Evolutionary conservation across 2,888 invertebrate genomes (phyloP).

Genomic region (Cyaniris semiargus): DNA sequence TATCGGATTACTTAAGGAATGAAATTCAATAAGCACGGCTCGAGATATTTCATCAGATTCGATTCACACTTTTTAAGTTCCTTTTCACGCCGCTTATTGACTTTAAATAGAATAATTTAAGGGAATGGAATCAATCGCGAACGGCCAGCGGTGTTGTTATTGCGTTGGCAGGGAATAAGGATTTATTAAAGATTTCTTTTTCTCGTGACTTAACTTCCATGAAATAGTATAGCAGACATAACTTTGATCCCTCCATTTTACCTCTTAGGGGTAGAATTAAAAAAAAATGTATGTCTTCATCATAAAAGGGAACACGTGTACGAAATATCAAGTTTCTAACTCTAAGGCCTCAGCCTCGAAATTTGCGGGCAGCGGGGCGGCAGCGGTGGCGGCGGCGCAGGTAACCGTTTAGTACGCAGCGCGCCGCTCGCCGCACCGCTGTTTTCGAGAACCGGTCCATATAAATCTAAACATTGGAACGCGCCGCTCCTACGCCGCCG

Average conservation of each 20-base stretch:
- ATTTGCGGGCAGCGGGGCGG: too few relatives aligned
- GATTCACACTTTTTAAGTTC: slow-evolving; percentile 29
- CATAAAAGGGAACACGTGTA: background rate
- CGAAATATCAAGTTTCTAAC: too few relatives aligned
- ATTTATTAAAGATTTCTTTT: background rate
- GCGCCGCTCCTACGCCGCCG: too few relatives aligned
- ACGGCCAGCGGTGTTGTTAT: background rate
- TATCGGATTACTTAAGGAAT: slow-evolving; percentile 28
- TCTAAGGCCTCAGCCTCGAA: too few relatives aligned
- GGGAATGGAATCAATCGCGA: background rate
- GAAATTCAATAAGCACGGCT: slow-evolving; percentile 26
- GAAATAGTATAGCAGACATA: too few relatives aligned
- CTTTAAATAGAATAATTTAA: slow-evolving; percentile 24
- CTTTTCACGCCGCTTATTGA: slow-evolving; percentile 19
- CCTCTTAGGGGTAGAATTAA: background rate
- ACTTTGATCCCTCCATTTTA: too few relatives aligned
- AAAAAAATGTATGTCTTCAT: background rate
- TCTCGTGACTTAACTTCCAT: too few relatives aligned
- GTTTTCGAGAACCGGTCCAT: too few relatives aligned
- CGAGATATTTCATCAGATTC: slow-evolving; percentile 25
- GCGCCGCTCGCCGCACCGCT: too few relatives aligned
- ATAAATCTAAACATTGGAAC: too few relatives aligned
- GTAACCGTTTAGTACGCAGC: too few relatives aligned
- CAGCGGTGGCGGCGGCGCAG: too few relatives aligned
- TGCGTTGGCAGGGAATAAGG: background rate